Evolutionary conservation across 1,140 invertebrate species (phyloP), one percentile per base, ranked within the genome.

Genomic region (Halictus rubicundus): DNA sequence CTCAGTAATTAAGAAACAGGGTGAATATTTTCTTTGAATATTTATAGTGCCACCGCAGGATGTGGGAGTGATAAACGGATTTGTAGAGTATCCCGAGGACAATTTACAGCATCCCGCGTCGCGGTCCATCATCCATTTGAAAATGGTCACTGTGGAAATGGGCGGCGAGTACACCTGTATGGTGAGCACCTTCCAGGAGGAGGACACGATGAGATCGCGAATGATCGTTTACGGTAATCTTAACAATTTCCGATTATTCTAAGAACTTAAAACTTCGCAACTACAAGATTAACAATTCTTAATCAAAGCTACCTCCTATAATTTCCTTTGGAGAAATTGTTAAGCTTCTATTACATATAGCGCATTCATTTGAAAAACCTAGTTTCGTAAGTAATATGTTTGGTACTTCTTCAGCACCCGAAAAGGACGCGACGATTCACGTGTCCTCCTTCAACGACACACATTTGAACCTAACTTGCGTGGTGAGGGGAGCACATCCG

Each of bases 111-210:
- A 49, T 91, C 94, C 85, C 1, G 94, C 93, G 79, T 94, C 94
- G 85, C 94, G 95, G 87, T 94, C 96, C 57, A 95, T 96, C 7
- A 89, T 97, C 59, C 94, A 94, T 71, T 95, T 97, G 81, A 91
- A 95, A 59, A 94, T 94, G 80, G 95, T 95, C 2, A 95, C 95
- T 2, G 94, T 94, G 0, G 95, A 96, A 77, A 93, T 97, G 83
- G 95, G 94, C 42, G 96, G 96, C 16, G 94, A 95, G 61, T 97
- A 96, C 89, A 95, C 94, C 10, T 97, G 96, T 90, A 93, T 94
- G 37, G 95, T 97, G 2, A 95, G 95, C 0, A 96, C 96, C 0
- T 95, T 96, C 77, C 91, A 94, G 85, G 95, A 94, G 21, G 95
- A 96, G 85, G 95, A 95, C 76, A 93, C 93, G 37, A 94, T 92